These are phyloP conservation scores for Picathartes gymnocephalus DNA, from an alignment of 2,113 vertebrate genomes.

Conservation along the genomic window DNA sequence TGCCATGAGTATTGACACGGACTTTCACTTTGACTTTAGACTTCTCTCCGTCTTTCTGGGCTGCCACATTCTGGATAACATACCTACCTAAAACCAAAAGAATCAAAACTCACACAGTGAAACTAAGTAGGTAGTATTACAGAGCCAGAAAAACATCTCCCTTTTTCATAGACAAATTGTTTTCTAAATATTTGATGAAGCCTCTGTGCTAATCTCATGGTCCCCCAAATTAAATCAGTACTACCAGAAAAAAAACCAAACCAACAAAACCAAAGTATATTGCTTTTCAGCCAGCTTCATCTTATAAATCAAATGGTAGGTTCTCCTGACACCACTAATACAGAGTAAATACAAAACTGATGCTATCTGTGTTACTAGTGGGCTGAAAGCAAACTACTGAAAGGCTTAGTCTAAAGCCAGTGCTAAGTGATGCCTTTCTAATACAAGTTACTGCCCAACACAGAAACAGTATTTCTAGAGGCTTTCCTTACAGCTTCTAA, in stretches of 20 bases:
- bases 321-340: background rate
- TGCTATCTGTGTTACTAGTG: background rate
- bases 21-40: slow-evolving; percentile 82
- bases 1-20: slow-evolving; percentile 76
- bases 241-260: background rate
- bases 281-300: background rate
- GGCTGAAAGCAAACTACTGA: background rate
- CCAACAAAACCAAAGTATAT: background rate
- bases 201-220: background rate
- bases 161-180: background rate
- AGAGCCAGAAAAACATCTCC: background rate
- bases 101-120: background rate
- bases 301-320: background rate
- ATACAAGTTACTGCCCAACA: background rate
- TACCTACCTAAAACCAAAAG: slow-evolving; percentile 71
- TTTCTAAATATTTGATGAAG: background rate
- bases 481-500: background rate
- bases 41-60: slow-evolving; percentile 80
- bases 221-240: background rate
- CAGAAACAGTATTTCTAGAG: background rate
- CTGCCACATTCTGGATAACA: slow-evolving; percentile 77
- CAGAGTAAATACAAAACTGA: background rate
- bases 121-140: background rate
- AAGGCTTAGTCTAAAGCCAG: background rate
- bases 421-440: background rate